Percentiles rank a stretch among this genome's conserved stretches.
These are phyloP conservation scores for Deroplatys truncata DNA, from an alignment of 2,888 invertebrate genomes.

Conservation along the genomic window DNA sequence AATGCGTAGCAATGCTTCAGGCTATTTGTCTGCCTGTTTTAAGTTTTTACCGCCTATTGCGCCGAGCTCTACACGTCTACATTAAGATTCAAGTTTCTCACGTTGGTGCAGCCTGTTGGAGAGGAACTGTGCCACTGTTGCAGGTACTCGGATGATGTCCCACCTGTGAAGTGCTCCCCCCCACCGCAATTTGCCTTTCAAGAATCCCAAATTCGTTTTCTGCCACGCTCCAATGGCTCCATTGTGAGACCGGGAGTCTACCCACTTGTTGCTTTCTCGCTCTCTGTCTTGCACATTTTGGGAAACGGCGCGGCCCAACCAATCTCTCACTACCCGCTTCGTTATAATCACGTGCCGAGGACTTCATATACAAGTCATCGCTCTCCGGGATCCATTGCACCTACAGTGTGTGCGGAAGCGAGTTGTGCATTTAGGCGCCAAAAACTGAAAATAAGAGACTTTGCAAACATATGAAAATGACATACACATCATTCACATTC, in stretches of 20 bases:
- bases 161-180: not conserved
- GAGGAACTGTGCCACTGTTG: not conserved
- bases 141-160: not conserved
- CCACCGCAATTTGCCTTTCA: conserved; percentile 8
- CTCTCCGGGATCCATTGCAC: not conserved
- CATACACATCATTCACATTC: no score
- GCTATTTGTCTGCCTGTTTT: no score
- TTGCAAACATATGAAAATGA: no score
- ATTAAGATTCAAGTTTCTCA: no score
- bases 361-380: not conserved
- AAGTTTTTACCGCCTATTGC: no score
- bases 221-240: conserved; percentile 6
- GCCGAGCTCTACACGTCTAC: no score
- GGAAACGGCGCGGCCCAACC: not conserved
- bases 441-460: no score
- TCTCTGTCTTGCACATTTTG: not conserved
- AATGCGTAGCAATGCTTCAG: no score
- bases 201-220: conserved; percentile 4
- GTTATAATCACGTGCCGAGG: not conserved
- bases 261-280: not conserved
- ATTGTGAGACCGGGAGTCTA: not conserved
- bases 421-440: not conserved
- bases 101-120: no score
- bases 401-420: not conserved
- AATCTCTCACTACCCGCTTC: not conserved